Evolutionary conservation across 2,888 invertebrate species (phyloP), one percentile per base, ranked within the genome.

Genomic region (Beris chalybata): DNA sequence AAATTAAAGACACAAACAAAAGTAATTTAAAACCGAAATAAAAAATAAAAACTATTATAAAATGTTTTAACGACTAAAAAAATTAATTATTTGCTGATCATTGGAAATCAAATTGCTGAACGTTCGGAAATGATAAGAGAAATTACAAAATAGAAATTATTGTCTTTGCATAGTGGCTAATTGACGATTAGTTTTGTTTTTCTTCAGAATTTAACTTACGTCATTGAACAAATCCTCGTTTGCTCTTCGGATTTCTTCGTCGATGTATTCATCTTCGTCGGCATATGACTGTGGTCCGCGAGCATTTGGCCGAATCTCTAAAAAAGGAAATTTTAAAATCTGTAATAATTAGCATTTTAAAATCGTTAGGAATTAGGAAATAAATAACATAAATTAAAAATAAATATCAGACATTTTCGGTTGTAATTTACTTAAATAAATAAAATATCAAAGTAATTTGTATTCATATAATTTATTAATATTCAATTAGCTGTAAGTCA

Each of bases 211-310:
- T 12, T 9, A 29, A 72, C 75, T 76, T 70, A 81, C 81, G 75
- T 80, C 78, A 73, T 78, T 74, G 71, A 79, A 74, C 75, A 79
- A 74, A 72, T 79, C 76, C 66, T 78, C 76, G 70, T 79, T 77
- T 50, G 81, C 80, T 73, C 72, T 73, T 68, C 74, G 74, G 64
- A 81, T 72, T 68, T 81, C 77, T 63, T 77, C 74, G 70, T 79
- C 77, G 67, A 78, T 78, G 6, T 72, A 71, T 68, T 74, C 70
- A 54, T 74, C 73, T 44, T 72, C 71, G 47, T 72, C 71, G 13
- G 69, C 70, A 15, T 72, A 63, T 6, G 74, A 70, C 66, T 76
- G 74, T 22, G 74, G 71, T 64, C 76, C 76, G 69, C 74, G 74
- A 15, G 38, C 61, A 50, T 61, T 44, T 56, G 56, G 31, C 7